phyloP scores from a whole-genome alignment of 2,797 vertebrate genomes.

The Xyrichtys novacula region DNA sequence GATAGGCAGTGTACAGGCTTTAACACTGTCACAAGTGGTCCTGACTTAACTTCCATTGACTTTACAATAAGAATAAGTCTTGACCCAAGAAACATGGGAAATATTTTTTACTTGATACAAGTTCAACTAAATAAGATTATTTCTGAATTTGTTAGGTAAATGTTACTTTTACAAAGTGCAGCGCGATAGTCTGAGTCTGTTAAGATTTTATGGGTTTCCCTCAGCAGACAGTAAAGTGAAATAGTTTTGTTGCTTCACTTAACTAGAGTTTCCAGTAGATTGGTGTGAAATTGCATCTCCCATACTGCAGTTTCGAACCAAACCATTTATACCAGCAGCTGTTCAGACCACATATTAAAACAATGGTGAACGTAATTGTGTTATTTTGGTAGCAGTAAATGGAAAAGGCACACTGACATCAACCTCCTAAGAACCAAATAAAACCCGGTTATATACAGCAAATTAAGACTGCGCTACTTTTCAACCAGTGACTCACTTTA shows the following conservation, averaged over 20 bases:
- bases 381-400: constrained; percentile 43
- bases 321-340: constrained; percentile 15
- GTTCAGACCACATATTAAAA: constrained; percentile 45
- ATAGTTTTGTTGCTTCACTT: background rate
- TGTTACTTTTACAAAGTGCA: too few relatives aligned
- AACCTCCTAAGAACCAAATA: constrained; percentile 35
- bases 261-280: constrained; percentile 6
- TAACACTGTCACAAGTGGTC: too few relatives aligned
- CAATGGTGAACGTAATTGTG: constrained; percentile 21
- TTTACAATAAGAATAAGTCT: too few relatives aligned
- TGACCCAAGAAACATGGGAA: too few relatives aligned
- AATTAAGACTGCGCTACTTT: constrained; percentile 7
- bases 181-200: too few relatives aligned
- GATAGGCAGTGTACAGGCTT: too few relatives aligned
- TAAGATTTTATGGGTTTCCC: too few relatives aligned
- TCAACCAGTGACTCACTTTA: constrained; percentile 7
- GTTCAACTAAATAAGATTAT: too few relatives aligned
- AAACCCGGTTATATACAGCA: constrained; percentile 32
- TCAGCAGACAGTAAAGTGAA: too few relatives aligned
- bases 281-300: constrained; percentile 15
- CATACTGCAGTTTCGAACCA: constrained; percentile 18
- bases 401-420: constrained; percentile 21
- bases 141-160: too few relatives aligned
- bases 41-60: too few relatives aligned
- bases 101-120: too few relatives aligned